These are phyloP conservation scores for Amphilophus citrinellus DNA, from an alignment of 2,113 vertebrate species.

Conservation along the genomic window DNA sequence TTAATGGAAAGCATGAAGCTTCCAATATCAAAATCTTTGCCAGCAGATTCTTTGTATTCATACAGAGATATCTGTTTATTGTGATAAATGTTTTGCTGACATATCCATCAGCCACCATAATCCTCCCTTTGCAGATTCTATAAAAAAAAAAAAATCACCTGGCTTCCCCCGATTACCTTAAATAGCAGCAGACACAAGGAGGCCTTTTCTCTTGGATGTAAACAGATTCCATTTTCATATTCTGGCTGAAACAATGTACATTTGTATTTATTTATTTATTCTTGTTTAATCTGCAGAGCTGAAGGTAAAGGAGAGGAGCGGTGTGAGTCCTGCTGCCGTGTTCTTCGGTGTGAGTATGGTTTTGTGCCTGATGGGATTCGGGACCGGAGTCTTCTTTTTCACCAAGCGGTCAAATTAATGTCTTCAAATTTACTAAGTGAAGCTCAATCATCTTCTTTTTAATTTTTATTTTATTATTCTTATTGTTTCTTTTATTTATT, in stretches of 20 bases:
- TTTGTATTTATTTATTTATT: neutral
- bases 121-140: neutral
- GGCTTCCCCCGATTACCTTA: neutral
- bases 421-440: neutral
- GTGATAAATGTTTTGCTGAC: neutral
- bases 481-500: neutral
- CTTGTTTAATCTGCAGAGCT: neutral
- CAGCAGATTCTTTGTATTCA: neutral
- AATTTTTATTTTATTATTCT: no score
- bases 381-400: neutral
- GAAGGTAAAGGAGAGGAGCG: neutral
- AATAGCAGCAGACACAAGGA: neutral
- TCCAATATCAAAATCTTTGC: neutral
- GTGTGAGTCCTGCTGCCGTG: neutral
- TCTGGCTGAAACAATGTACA: no score
- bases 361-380: conserved; percentile 22
- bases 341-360: neutral
- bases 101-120: neutral
- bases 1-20: neutral
- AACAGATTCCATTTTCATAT: neutral
- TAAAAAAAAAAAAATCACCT: neutral
- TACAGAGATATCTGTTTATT: neutral
- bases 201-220: neutral
- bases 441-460: no score
- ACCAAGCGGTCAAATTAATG: conserved; percentile 11